Base-by-base conservation (phyloP, 2,113 vertebrate species). In the Anhinga rufa region DNA sequence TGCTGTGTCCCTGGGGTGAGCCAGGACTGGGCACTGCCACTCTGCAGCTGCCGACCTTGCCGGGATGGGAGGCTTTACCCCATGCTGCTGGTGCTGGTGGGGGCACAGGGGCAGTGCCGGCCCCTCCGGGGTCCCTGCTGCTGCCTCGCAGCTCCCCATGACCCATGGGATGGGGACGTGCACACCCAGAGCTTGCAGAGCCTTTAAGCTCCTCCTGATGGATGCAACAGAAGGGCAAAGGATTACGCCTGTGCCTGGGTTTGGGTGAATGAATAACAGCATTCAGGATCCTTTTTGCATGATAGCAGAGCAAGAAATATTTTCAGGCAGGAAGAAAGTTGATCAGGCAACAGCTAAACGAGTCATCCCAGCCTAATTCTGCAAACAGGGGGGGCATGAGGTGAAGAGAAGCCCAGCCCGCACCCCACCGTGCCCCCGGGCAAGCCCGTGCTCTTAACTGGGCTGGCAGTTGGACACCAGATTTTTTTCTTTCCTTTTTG, bases 401-500 rank as follows among this genome's bases (percentile, higher is more conserved):
- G 72, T 0, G 1, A 74, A 28, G 61, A 28, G 74, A 17, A 60
- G 49, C 71, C 46, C 79, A 12, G 65, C 40, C 42, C 0, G 4
- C 14, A 12, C 22, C 31, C 21, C 22, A 22, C 52, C 6, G 2
- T 54, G 31, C 54, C 89, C 71, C 71, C 0, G 0, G 5, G 25
- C 0, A 5, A 0, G 10, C 22, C 58, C 1, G 6, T 32, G 76
- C 77, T 70, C 5, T 1, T 0, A 2, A 20, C 3, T 5, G 46
- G 64, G 76, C 83, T 65, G 61, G 68, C 34, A 13, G 10, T 29
- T 5, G 16, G 46, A 46, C 38, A 3, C 70, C 65, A 32, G 8
- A 29, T 16, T 75, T 74, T 14, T 68, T 77, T 25, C 89, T 76
- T 94, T 28, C 82, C 82, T 91, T 91, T 89, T 69, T 69, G 87